Evolutionary conservation across 2,888 invertebrate genomes (phyloP), one percentile per base, ranked within the genome.

Genomic region (Amphipoea lucens): DNA sequence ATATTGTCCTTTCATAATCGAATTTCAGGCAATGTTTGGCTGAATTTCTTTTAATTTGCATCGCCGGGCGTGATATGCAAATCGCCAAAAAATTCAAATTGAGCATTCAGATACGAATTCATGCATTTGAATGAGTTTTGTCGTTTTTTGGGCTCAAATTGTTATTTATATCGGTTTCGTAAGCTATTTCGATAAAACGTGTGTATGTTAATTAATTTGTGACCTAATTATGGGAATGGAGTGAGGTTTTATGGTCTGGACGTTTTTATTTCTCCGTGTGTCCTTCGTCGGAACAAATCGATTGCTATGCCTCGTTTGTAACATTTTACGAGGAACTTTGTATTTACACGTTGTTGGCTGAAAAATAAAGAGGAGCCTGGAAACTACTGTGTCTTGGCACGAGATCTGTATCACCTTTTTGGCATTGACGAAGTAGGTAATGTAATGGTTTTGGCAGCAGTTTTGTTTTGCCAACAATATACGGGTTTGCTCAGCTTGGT

Each of bases 61-160:
- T 74, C 45, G 68, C 51, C 45, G 9, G 45, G 78, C 81, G 45
- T 66, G 54, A 77, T 81, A 88, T 89, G 75, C 67, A 83, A 89
- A 89, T 86, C 65, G 23, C n/a, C 9, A 40, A 68, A 84, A 82
- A 77, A 89, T 65, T 79, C 69, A 74, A 89, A 86, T 86, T 81
- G 74, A 78, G 75, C 76, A 80, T 86, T 89, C 68, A 82, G 74
- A 79, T 82, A 74, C 60, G 83, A 85, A 85, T 89, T 85, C 82
- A 81, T 89, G 85, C 81, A 85, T 89, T 89, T 69, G 23, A 79
- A 89, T 89, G 82, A 87, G 84, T 63, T 76, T 36, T 14, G 65
- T 40, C 63, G 67, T 74, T 86, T 84, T 87, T 79, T 57, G 9
- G 68, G 63, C 36, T 12, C 51, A 74, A 51, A 76, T 67, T 72